Conservation (phyloP, 2,113 vertebrate genomes). For the Pygoscelis antarcticus region DNA sequence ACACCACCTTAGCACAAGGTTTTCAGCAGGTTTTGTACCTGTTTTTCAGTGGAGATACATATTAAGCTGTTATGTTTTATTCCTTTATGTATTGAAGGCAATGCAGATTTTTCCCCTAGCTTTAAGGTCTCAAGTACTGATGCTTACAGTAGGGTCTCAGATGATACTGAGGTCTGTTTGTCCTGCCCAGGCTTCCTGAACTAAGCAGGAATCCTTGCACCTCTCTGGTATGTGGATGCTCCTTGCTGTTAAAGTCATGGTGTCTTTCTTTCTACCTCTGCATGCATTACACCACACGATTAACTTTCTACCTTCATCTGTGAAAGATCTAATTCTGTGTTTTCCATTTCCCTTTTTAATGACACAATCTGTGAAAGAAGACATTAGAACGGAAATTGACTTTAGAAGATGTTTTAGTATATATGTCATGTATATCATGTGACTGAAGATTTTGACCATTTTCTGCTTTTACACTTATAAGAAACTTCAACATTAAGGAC, state of each 20-base stretch:
- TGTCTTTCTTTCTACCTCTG: not conserved
- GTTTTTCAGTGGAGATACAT: not conserved
- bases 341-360: not conserved
- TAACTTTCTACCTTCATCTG: not conserved
- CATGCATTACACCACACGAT: not conserved
- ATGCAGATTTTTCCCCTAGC: not conserved
- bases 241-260: not conserved
- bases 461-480: not conserved
- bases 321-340: not conserved
- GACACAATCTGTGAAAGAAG: not conserved
- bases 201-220: not conserved
- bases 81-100: not conserved
- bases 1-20: not conserved
- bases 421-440: not conserved
- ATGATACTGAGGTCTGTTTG: not conserved
- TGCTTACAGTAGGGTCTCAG: not conserved
- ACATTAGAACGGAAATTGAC: not conserved
- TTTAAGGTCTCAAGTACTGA: not conserved
- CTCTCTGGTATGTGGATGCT: not conserved
- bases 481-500: not conserved
- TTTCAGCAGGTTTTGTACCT: not conserved
- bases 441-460: not conserved
- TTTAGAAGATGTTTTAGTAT: not conserved
- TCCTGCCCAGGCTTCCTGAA: not conserved
- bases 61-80: not conserved